Conservation (phyloP, 92 coral and sea anemone species). For the Phenganax marumi region DNA sequence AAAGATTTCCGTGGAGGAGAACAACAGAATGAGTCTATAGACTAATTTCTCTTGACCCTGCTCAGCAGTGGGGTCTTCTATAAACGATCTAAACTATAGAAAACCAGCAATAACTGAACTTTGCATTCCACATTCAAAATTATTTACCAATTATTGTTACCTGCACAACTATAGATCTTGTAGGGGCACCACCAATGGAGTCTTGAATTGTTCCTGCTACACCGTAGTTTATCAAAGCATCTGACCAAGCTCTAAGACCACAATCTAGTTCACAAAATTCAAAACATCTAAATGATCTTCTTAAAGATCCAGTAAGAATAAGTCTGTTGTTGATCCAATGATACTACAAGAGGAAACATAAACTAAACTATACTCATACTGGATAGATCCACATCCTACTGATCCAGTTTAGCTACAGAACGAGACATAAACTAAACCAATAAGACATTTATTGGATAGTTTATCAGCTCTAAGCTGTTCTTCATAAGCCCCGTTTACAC, state of each 20-base stretch:
- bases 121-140: neutral
- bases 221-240: constrained; percentile 39
- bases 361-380: too few relatives aligned
- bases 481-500: too few relatives aligned
- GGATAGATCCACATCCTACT: too few relatives aligned
- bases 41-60: neutral
- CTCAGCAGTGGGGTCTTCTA: neutral
- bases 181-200: constrained; percentile 43
- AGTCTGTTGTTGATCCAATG: too few relatives aligned
- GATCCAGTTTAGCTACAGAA: too few relatives aligned
- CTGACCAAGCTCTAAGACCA: constrained; percentile 35
- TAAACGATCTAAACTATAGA: neutral
- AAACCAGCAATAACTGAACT: neutral
- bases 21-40: neutral
- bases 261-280: constrained; percentile 24
- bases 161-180: constrained; percentile 35
- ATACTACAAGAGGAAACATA: too few relatives aligned
- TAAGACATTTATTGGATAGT: too few relatives aligned
- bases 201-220: constrained; percentile 45
- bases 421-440: too few relatives aligned
- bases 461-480: too few relatives aligned
- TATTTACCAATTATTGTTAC: neutral
- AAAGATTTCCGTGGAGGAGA: constrained; percentile 42
- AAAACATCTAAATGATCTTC: neutral
- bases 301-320: neutral